phyloP scores from a whole-genome alignment of 1,140 invertebrate genomes.

The Palaemon carinicauda region DNA sequence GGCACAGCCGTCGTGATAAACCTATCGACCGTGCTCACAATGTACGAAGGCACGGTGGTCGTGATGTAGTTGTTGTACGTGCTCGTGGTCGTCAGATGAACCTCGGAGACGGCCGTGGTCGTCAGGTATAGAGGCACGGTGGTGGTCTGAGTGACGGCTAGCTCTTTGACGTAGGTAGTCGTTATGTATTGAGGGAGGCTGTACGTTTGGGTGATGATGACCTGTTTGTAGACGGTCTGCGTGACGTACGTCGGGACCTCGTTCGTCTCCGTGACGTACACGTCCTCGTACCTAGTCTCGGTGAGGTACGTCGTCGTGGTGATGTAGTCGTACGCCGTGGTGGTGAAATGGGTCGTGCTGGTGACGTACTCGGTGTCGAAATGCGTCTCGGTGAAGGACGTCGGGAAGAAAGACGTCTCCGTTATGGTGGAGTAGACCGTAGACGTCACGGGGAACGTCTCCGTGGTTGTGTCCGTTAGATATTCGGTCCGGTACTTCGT shows the following conservation, averaged over 20 bases:
- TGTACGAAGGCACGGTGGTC: conserved; percentile 20
- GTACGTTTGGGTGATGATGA: conserved; percentile 40
- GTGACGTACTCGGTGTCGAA: conserved; percentile 38
- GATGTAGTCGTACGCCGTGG: conserved; percentile 16
- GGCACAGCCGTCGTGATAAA: conserved; percentile 29
- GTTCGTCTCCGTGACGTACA: conserved; percentile 34
- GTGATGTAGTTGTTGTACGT: conserved; percentile 43
- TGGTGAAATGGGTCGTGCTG: conserved; percentile 2
- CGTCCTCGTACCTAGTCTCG: conserved; percentile 22
- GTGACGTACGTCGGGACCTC: conserved; percentile 29
- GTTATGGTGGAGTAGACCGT: conserved; percentile 29
- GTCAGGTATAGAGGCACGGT: conserved; percentile 42
- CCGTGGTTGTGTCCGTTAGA: conserved; percentile 3
- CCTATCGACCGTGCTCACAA: conserved; percentile 29
- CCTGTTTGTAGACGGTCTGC: conserved; percentile 13
- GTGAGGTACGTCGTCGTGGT: conserved; percentile 24
- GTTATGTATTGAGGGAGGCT: conserved; percentile 37
- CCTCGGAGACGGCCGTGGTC: conserved; percentile 31
- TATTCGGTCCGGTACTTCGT: conserved; percentile 42
- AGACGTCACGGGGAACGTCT: background rate
- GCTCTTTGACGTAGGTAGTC: conserved; percentile 21
- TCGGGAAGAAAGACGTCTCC: conserved; percentile 23
- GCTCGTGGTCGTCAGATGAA: conserved; percentile 24
- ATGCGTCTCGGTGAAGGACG: conserved; percentile 34
- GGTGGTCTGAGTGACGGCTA: conserved; percentile 39